Base-by-base conservation (phyloP, 2,888 invertebrate genomes). In the Acanthosepion esculentum region DNA sequence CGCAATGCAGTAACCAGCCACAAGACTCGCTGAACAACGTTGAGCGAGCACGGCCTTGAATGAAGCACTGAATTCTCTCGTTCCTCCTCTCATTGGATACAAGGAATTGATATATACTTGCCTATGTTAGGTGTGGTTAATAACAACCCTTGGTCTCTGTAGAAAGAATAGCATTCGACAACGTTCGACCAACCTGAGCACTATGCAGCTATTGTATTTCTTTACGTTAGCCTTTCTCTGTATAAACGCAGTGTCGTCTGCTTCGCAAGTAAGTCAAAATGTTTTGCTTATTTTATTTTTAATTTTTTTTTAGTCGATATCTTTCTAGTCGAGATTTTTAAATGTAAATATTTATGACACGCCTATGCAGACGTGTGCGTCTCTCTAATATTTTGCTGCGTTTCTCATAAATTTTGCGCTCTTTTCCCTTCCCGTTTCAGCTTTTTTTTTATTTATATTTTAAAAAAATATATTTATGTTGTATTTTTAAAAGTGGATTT, bases 121-220 rank as follows among this genome's bases (percentile, higher is more conserved):
- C 78, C 78, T 78, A n/a, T 78, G 78, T 78, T 78, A 78, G 78
- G 78, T 78, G 78, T 78, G 78, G 78, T 33, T 78, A 78, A 78
- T n/a, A 78, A 2, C 78, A 78, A n/a, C 33, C n/a, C 78, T 78
- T 78, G n/a, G n/a, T 78, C n/a, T 78, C 78, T 78, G 78, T n/a
- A 78, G 78, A 78, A 33, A 78, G 78, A 78, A 78, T n/a, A n/a
- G 15, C n/a, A 78, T 78, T 78, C 33, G 78, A 78, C 78, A 15
- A 78, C n/a, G 78, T 33, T n/a, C 78, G 15, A n/a, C 78, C 78
- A 78, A 23, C 15, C 78, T 12, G 78, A 78, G 78, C 78, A 78
- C 15, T 12, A 78, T 33, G 78, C n/a, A n/a, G n/a, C 15, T 78
- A 78, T 33, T 78, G n/a, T 78, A 78, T 78, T 78, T 78, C 78